Evolutionary conservation across 2,888 invertebrate genomes (phyloP).

Genomic region (Thereva unica): DNA sequence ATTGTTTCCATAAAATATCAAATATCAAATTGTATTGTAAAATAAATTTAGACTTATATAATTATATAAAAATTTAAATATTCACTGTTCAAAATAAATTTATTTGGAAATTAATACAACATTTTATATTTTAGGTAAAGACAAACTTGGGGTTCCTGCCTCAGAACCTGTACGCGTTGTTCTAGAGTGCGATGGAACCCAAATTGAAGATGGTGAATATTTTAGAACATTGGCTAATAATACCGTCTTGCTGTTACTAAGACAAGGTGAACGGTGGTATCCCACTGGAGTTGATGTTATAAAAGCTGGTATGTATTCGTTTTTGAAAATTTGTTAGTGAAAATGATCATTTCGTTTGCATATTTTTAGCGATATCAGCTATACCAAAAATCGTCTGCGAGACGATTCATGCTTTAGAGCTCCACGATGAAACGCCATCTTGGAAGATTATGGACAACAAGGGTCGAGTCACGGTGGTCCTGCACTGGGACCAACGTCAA

Average conservation of each 20-base stretch:
- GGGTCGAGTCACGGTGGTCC: constrained; percentile 93
- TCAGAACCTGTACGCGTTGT: constrained; percentile 88
- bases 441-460: constrained; percentile 99
- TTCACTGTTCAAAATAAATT: too few relatives aligned
- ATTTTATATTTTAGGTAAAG: constrained; percentile 67
- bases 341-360: neutral
- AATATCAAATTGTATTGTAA: too few relatives aligned
- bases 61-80: too few relatives aligned
- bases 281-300: constrained; percentile 94
- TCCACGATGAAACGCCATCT: constrained; percentile 95
- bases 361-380: constrained; percentile 83
- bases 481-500: constrained; percentile 94
- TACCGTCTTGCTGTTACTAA: constrained; percentile 84
- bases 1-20: too few relatives aligned
- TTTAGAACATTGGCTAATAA: constrained; percentile 92
- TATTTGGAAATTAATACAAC: constrained; percentile 1
- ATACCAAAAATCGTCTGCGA: constrained; percentile 97
- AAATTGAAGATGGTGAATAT: constrained; percentile 95
- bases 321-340: neutral
- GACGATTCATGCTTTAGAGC: constrained; percentile 91
- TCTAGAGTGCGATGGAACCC: constrained; percentile 93
- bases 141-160: constrained; percentile 85
- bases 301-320: constrained; percentile 73
- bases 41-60: too few relatives aligned
- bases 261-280: constrained; percentile 90